Percentiles rank a stretch among this genome's conserved stretches.
phyloP scores from a whole-genome alignment of 1,140 invertebrate species.

The Chelonus insularis region DNA sequence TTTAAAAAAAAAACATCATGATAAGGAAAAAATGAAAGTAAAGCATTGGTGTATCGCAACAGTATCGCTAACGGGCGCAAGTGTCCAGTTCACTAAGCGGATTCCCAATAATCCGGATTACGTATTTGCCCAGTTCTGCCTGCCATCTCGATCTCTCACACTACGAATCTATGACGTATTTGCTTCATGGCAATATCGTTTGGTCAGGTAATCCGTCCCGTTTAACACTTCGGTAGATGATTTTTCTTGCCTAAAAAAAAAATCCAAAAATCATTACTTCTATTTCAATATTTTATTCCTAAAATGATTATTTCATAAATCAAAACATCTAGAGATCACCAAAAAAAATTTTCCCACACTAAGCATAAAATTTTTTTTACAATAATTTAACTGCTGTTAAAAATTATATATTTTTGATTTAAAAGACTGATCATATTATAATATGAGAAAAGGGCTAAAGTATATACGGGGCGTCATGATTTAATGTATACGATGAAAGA shows the following conservation, averaged over 20 bases:
- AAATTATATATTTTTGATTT: too few species aligned
- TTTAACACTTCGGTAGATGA: too few species aligned
- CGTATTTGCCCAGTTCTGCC: constrained; percentile 52
- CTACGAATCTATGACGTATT: constrained; percentile 50
- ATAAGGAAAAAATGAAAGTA: background rate
- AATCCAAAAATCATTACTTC: too few species aligned
- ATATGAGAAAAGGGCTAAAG: background rate
- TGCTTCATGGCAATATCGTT: constrained; percentile 48
- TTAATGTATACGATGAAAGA: constrained; percentile 62
- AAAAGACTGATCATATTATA: background rate
- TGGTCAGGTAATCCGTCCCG: constrained; percentile 47
- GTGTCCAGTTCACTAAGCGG: constrained; percentile 58
- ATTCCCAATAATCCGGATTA: constrained; percentile 60
- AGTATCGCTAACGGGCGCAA: constrained; percentile 52
- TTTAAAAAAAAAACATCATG: too few species aligned
- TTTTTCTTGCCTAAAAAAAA: too few species aligned
- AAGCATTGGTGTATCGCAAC: constrained; percentile 38
- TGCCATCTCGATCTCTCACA: constrained; percentile 52
- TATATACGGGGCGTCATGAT: constrained; percentile 39
- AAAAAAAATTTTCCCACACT: too few species aligned
- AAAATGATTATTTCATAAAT: too few species aligned
- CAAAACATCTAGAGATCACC: too few species aligned
- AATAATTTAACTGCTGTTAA: too few species aligned
- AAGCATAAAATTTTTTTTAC: too few species aligned
- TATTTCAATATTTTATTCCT: too few species aligned